These are phyloP conservation scores for Oryzias celebensis DNA, from an alignment of 2,113 vertebrate genomes.

Conservation along the genomic window DNA sequence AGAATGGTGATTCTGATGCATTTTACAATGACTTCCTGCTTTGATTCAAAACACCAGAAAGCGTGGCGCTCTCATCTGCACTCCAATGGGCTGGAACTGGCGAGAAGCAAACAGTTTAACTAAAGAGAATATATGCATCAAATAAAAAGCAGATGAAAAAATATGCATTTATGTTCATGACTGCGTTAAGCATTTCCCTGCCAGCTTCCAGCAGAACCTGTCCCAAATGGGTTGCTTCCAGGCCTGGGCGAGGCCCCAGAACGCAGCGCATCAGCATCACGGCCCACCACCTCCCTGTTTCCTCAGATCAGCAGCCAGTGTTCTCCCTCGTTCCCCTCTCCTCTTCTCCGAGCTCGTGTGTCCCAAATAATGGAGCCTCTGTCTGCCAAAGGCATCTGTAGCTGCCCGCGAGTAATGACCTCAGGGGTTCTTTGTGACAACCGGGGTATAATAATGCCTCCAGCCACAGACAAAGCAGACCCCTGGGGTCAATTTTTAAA, in stretches of 20 bases:
- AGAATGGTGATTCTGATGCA: conserved; percentile 32
- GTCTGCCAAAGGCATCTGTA: conserved; percentile 76
- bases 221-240: conserved; percentile 67
- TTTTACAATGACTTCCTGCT: conserved; percentile 53
- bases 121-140: conserved; percentile 85
- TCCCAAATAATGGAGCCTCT: conserved; percentile 79
- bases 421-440: conserved; percentile 81
- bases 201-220: conserved; percentile 65
- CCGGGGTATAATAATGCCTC: conserved; percentile 82
- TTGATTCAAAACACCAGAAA: conserved; percentile 62
- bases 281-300: conserved; percentile 53
- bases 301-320: conserved; percentile 74
- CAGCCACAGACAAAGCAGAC: conserved; percentile 82
- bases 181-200: conserved; percentile 74
- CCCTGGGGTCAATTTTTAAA: conserved; percentile 84
- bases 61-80: conserved; percentile 60
- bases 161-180: conserved; percentile 79
- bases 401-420: conserved; percentile 82
- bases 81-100: conserved; percentile 59
- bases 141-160: conserved; percentile 78
- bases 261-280: conserved; percentile 59
- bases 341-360: conserved; percentile 52
- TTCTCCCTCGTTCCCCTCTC: conserved; percentile 53
- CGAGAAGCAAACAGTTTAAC: conserved; percentile 66
- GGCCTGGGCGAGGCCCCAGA: conserved; percentile 59